A percentile compares a stretch with the other conserved stretches of the same genome.
phyloP scores from a whole-genome alignment of 2,797 vertebrate genomes.

The Melopsittacus undulatus region DNA sequence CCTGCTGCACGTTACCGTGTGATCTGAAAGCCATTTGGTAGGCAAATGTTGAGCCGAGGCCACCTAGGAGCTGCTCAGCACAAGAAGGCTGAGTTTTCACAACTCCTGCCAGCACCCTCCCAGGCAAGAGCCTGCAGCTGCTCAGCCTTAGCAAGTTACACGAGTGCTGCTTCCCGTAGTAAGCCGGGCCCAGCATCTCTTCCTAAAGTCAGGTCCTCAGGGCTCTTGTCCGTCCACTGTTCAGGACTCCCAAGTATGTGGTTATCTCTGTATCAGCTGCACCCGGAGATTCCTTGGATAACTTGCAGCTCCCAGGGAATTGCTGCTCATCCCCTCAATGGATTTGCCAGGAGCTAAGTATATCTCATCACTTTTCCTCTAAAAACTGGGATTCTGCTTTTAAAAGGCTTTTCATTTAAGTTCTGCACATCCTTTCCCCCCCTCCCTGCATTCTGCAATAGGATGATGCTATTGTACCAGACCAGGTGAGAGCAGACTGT shows the following conservation, averaged over 20 bases:
- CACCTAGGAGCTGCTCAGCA: constrained; percentile 51
- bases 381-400: not conserved
- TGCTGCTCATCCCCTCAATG: not conserved
- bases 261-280: not conserved
- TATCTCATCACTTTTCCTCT: not conserved
- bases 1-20: not conserved
- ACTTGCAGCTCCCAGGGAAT: not conserved
- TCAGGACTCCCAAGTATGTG: not conserved
- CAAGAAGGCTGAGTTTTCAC: not conserved
- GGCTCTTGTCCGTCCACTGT: not conserved
- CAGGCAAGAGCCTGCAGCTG: constrained; percentile 49
- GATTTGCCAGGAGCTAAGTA: not conserved
- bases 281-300: not conserved
- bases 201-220: not conserved
- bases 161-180: not conserved
- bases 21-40: constrained; percentile 65
- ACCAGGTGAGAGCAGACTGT: not conserved
- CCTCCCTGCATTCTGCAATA: not conserved
- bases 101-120: constrained; percentile 41
- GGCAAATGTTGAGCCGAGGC: constrained; percentile 51
- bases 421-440: not conserved
- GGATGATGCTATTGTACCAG: not conserved
- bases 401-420: not conserved
- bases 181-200: not conserved
- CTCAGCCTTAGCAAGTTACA: not conserved